A percentile compares a stretch with the other conserved stretches of the same genome.
phyloP scores from a whole-genome alignment of 1,140 invertebrate species.

The Leptinotarsa lineolata region DNA sequence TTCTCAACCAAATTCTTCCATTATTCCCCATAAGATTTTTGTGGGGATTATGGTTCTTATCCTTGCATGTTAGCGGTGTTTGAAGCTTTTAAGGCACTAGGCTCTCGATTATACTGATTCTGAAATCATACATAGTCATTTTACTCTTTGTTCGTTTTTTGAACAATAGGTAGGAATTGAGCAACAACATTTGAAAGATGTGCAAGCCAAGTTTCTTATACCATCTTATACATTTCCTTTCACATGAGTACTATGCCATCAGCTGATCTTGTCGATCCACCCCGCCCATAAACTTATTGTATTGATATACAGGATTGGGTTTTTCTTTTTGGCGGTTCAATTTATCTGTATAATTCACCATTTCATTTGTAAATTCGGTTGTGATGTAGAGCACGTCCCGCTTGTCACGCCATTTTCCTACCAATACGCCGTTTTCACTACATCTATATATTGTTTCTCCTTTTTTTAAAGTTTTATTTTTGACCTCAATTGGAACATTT shows the following conservation, averaged over 20 bases:
- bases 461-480: not conserved
- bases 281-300: slow-evolving; percentile 33
- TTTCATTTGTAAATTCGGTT: slow-evolving; percentile 39
- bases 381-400: not conserved
- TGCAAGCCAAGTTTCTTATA: slow-evolving; percentile 32
- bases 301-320: slow-evolving; percentile 37
- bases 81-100: slow-evolving; percentile 10
- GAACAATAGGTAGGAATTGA: slow-evolving; percentile 27
- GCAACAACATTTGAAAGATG: slow-evolving; percentile 28
- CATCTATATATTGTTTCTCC: slow-evolving; percentile 11
- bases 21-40: slow-evolving; percentile 15
- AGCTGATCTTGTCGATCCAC: slow-evolving; percentile 33
- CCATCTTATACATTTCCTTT: slow-evolving; percentile 29
- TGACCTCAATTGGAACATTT: slow-evolving; percentile 4
- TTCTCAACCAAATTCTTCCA: not conserved
- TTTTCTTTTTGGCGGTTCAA: slow-evolving; percentile 33
- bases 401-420: slow-evolving; percentile 5
- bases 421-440: slow-evolving; percentile 12
- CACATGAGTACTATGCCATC: slow-evolving; percentile 29
- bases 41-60: slow-evolving; percentile 13
- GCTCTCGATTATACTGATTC: not conserved
- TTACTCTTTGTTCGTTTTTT: slow-evolving; percentile 8
- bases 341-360: slow-evolving; percentile 41
- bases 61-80: slow-evolving; percentile 8
- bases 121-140: slow-evolving; percentile 27